These are phyloP conservation scores for Ylistrum balloti DNA, from an alignment of 1,140 invertebrate genomes.

Conservation along the genomic window DNA sequence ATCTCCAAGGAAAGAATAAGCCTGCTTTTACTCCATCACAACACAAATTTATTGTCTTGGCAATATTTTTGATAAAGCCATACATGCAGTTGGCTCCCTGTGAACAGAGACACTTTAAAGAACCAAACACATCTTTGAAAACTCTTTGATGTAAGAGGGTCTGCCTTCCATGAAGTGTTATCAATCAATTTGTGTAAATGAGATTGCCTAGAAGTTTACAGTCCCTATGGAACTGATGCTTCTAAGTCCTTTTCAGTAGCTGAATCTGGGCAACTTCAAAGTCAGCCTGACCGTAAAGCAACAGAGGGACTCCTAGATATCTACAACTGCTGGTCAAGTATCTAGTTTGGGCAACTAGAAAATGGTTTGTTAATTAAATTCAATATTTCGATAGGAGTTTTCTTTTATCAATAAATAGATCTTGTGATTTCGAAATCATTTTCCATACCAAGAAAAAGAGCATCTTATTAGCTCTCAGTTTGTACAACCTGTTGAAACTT, in stretches of 20 bases:
- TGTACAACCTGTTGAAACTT: too few relatives aligned
- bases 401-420: too few relatives aligned
- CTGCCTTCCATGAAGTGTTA: slow-evolving; percentile 15
- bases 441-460: too few relatives aligned
- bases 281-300: neutral
- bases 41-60: slow-evolving; percentile 34
- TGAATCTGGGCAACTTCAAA: neutral
- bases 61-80: slow-evolving; percentile 23
- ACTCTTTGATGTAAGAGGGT: slow-evolving; percentile 3
- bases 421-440: too few relatives aligned
- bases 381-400: too few relatives aligned
- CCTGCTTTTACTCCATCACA: neutral
- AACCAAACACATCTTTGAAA: neutral
- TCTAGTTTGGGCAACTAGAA: neutral
- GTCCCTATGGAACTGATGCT: slow-evolving; percentile 10
- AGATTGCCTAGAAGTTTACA: slow-evolving; percentile 1
- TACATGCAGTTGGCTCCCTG: neutral
- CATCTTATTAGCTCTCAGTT: too few relatives aligned
- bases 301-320: neutral
- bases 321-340: neutral
- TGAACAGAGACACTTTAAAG: slow-evolving; percentile 20
- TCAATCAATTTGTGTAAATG: slow-evolving; percentile 35
- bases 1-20: neutral
- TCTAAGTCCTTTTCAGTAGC: slow-evolving; percentile 2
- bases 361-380: too few relatives aligned